Evolutionary conservation across 2,888 invertebrate genomes (phyloP).

Genomic region (Synergus itoensis): DNA sequence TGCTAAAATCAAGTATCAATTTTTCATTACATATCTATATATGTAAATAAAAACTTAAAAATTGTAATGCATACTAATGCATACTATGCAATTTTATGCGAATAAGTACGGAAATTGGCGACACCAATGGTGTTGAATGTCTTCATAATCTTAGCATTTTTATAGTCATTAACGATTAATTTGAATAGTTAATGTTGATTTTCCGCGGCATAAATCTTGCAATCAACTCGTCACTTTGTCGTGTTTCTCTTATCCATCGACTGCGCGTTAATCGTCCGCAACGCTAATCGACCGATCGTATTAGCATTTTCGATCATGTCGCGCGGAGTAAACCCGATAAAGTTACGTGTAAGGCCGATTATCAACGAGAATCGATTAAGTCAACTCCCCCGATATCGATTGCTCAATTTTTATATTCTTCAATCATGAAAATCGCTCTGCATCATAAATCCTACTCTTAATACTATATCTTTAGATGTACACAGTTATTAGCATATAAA

Average conservation of each 20-base stretch:
- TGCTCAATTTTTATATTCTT: not conserved
- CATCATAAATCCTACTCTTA: not conserved
- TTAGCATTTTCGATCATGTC: slow-evolving; percentile 42
- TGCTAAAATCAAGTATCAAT: slow-evolving; percentile 10
- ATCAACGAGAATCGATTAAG: slow-evolving; percentile 23
- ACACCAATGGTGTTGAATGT: not conserved
- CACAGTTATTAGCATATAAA: not conserved
- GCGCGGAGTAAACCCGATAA: slow-evolving; percentile 11
- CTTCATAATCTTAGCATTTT: slow-evolving; percentile 23
- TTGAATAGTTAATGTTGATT: slow-evolving; percentile 3
- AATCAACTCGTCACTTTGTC: slow-evolving; percentile 26
- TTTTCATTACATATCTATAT: not conserved
- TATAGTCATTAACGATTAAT: not conserved
- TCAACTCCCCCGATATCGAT: not conserved
- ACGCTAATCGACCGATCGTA: slow-evolving; percentile 28
- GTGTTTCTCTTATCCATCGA: slow-evolving; percentile 44
- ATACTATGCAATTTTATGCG: not conserved
- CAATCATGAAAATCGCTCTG: not conserved
- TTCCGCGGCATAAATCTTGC: slow-evolving; percentile 5
- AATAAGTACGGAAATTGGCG: not conserved
- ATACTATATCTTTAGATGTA: not conserved
- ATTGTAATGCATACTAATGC: too few relatives aligned
- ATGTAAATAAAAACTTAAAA: not conserved
- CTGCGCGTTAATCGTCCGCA: slow-evolving; percentile 55
- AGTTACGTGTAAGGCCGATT: not conserved